A percentile compares a stretch with the other conserved stretches of the same genome.
Conservation (phyloP, 2,113 vertebrate species). For the Mesembrinibis cayennensis region DNA sequence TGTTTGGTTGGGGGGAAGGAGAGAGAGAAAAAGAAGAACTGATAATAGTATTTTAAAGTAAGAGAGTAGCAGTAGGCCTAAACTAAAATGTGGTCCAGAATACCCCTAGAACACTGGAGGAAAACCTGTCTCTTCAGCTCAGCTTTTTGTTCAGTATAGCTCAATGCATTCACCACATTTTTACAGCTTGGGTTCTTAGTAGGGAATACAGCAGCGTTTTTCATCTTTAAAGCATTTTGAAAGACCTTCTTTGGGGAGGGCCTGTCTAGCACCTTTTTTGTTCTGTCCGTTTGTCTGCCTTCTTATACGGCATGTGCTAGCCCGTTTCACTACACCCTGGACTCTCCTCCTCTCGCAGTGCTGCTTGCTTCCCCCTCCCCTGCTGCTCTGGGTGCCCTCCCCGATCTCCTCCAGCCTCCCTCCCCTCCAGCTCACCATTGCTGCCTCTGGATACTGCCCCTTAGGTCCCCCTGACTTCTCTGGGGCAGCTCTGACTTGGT, state of each 20-base stretch:
- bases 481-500: fast-evolving
- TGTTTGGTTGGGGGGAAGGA: background rate
- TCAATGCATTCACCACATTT: background rate
- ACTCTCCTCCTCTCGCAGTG: background rate
- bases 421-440: background rate
- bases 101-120: background rate
- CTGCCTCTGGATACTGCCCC: background rate
- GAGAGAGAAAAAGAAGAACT: background rate
- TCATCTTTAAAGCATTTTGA: background rate
- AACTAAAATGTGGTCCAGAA: background rate
- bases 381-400: background rate
- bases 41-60: background rate
- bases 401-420: background rate
- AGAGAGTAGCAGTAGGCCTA: background rate
- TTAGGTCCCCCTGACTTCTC: background rate
- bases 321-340: background rate
- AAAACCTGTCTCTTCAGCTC: background rate
- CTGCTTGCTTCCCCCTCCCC: background rate
- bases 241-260: background rate
- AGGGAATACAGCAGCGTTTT: background rate
- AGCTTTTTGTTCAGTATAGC: background rate
- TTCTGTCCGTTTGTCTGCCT: background rate
- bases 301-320: background rate
- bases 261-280: background rate
- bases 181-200: background rate